Conservation (phyloP, 2,797 vertebrate genomes). For the Antennarius maculatus region DNA sequence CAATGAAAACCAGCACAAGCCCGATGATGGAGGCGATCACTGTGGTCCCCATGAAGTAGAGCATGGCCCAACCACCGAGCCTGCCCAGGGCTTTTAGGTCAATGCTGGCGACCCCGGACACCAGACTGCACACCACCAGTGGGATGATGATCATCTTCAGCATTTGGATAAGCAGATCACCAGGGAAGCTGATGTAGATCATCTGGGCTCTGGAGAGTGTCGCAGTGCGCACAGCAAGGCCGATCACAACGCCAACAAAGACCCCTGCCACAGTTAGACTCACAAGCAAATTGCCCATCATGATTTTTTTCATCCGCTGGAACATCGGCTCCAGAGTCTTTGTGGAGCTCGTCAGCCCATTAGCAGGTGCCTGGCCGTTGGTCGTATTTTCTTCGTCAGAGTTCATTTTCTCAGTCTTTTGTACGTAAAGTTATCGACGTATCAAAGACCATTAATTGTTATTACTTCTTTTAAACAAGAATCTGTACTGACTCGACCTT, state of each 20-base stretch:
- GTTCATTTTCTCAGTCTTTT: slow-evolving; percentile 67
- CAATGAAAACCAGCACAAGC: slow-evolving; percentile 84
- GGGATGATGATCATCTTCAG: slow-evolving; percentile 94
- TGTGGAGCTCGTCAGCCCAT: slow-evolving; percentile 14
- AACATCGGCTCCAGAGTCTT: slow-evolving; percentile 8
- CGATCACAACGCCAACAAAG: slow-evolving; percentile 83
- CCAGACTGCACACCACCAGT: slow-evolving; percentile 91
- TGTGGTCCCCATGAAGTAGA: slow-evolving; percentile 91
- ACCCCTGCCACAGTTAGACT: slow-evolving; percentile 89
- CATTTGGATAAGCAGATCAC: slow-evolving; percentile 89
- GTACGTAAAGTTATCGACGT: background rate
- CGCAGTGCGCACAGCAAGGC: slow-evolving; percentile 79
- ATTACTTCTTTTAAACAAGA: no score
- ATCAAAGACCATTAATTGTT: background rate
- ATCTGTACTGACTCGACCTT: no score
- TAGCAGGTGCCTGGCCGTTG: slow-evolving; percentile 66
- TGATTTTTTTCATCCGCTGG: slow-evolving; percentile 68
- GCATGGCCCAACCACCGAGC: slow-evolving; percentile 91
- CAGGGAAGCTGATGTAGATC: slow-evolving; percentile 86
- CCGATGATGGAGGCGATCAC: slow-evolving; percentile 87
- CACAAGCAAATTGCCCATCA: slow-evolving; percentile 86
- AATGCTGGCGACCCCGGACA: slow-evolving; percentile 90
- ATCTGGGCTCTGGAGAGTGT: slow-evolving; percentile 69
- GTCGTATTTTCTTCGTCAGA: slow-evolving; percentile 59
- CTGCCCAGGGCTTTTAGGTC: slow-evolving; percentile 90